phyloP scores from a whole-genome alignment of 2,113 vertebrate species.

The Corvus hawaiiensis region DNA sequence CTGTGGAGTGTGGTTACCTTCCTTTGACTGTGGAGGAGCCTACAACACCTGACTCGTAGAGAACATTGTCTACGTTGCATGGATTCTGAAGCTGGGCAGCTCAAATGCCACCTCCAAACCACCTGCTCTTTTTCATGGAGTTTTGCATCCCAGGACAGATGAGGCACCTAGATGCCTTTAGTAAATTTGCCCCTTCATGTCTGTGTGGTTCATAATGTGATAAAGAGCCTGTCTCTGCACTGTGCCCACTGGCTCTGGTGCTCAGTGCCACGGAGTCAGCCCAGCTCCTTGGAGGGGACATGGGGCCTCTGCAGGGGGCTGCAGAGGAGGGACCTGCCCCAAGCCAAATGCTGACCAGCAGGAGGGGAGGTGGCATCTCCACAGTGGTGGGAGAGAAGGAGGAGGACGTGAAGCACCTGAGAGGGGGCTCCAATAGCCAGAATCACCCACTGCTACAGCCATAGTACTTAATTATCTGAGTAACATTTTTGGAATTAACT shows the following conservation, averaged over 20 bases:
- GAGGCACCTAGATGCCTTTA: background rate
- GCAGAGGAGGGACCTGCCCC: background rate
- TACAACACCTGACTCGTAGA: fast-evolving
- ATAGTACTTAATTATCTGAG: background rate
- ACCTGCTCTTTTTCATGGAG: fast-evolving
- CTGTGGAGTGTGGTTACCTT: background rate
- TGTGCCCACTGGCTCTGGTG: fast-evolving
- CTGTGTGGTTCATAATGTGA: background rate
- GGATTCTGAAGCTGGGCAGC: background rate
- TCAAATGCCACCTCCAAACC: background rate
- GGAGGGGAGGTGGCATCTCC: background rate
- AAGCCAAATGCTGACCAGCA: background rate
- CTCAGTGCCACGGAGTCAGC: background rate
- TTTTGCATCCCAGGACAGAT: background rate
- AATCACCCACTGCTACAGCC: background rate
- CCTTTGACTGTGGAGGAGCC: background rate
- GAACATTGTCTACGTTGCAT: fast-evolving
- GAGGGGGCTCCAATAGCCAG: background rate
- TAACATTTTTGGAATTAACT: background rate
- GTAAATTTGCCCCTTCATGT: background rate
- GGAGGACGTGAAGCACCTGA: background rate
- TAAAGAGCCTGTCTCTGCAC: fast-evolving
- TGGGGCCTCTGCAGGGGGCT: background rate
- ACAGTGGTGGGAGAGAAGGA: background rate
- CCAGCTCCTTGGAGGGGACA: background rate